A percentile compares a stretch with the other conserved stretches of the same genome.
Evolutionary conservation across 2,888 invertebrate genomes (phyloP).

Genomic region (Macrosoma leucophasiata): DNA sequence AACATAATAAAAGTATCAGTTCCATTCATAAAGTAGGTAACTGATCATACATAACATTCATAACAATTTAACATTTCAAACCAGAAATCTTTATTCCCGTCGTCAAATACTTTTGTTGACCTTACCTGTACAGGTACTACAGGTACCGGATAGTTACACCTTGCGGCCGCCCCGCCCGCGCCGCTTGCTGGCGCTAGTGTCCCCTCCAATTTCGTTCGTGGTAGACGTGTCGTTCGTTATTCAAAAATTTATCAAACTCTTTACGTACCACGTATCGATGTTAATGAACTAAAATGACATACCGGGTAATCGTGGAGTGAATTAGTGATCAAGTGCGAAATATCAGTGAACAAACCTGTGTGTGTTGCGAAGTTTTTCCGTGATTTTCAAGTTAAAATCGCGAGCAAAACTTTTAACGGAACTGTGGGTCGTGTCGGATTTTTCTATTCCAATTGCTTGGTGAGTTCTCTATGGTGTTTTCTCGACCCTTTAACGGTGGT

Average conservation of each 20-base stretch:
- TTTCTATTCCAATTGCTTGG: slow-evolving; percentile 48
- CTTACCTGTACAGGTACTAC: slow-evolving; percentile 25
- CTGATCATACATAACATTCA: too few species aligned
- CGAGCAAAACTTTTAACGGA: slow-evolving; percentile 59
- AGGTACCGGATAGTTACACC: slow-evolving; percentile 30
- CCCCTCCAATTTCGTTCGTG: slow-evolving; percentile 33
- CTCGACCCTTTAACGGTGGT: slow-evolving; percentile 34
- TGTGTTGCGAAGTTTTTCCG: slow-evolving; percentile 42
- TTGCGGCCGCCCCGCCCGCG: slow-evolving; percentile 27
- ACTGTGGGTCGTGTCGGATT: slow-evolving; percentile 57
- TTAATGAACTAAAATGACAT: slow-evolving; percentile 37
- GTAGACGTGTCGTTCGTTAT: slow-evolving; percentile 24
- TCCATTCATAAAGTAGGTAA: too few species aligned
- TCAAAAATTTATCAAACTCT: slow-evolving; percentile 38
- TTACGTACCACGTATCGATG: slow-evolving; percentile 53
- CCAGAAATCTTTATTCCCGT: too few species aligned
- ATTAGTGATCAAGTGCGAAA: slow-evolving; percentile 41
- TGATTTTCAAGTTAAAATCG: slow-evolving; percentile 57
- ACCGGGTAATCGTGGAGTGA: slow-evolving; percentile 46
- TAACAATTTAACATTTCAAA: too few species aligned
- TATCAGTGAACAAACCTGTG: slow-evolving; percentile 38
- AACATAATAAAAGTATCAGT: too few species aligned
- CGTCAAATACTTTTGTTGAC: slow-evolving; percentile 19
- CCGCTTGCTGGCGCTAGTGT: slow-evolving; percentile 47
- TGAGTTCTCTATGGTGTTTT: slow-evolving; percentile 53